Evolutionary conservation across 2,113 vertebrate species (phyloP).

Genomic region (Pipra filicauda): DNA sequence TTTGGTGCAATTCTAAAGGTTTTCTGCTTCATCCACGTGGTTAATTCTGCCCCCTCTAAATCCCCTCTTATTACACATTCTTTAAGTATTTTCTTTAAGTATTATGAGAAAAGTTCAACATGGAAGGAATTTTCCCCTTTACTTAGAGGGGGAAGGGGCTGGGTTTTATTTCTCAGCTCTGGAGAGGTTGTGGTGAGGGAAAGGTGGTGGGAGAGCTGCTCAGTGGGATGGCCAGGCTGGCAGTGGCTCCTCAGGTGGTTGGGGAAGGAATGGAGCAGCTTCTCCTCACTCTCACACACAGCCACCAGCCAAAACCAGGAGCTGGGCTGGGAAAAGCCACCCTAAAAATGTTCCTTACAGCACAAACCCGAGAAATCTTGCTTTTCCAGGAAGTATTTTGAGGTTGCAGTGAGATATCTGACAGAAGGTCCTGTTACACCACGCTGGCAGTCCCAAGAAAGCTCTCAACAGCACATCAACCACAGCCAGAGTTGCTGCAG

Average conservation of each 20-base stretch:
- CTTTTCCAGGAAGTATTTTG: neutral
- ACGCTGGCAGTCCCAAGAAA: accelerated
- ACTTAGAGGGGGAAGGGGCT: neutral
- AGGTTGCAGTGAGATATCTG: neutral
- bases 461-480: accelerated
- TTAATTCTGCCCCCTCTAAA: constrained; percentile 7
- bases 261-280: neutral
- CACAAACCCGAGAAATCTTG: neutral
- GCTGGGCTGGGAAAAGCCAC: neutral
- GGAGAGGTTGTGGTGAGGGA: neutral
- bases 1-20: neutral
- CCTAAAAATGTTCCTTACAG: accelerated
- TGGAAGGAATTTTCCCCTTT: neutral
- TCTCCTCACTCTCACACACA: neutral
- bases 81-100: constrained; percentile 54
- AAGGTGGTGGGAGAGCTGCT: neutral
- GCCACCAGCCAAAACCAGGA: neutral
- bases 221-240: neutral
- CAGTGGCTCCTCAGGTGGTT: neutral
- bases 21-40: neutral
- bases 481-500: neutral
- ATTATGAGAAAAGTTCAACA: constrained; percentile 8
- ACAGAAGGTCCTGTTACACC: accelerated
- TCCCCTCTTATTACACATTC: constrained; percentile 47
- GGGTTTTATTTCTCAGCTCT: neutral